Conservation (phyloP, 2,797 vertebrate species). For the Sus cebifrons region DNA sequence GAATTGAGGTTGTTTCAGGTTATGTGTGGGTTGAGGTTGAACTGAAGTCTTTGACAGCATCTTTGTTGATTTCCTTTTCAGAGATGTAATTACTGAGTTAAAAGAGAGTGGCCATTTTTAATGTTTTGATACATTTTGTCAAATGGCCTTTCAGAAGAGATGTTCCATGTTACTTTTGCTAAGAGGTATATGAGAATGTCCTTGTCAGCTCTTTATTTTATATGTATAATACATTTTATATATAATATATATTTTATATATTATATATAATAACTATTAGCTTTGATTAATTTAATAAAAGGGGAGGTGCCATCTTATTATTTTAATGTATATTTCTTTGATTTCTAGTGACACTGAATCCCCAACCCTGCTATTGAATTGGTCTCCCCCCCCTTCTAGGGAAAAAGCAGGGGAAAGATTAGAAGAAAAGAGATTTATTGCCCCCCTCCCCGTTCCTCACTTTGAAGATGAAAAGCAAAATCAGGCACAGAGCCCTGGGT, state of each 20-base stretch:
- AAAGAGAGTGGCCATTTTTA: neutral
- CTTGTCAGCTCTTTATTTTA: neutral
- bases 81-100: neutral
- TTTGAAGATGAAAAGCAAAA: slow-evolving; percentile 3
- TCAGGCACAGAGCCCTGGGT: neutral
- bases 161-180: neutral
- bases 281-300: neutral
- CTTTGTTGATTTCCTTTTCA: slow-evolving; percentile 12
- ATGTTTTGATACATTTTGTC: neutral
- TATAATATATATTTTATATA: too few relatives aligned
- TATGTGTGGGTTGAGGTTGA: neutral
- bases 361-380: neutral
- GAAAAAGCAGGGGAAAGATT: neutral
- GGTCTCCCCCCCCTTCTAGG: neutral
- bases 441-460: neutral
- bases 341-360: slow-evolving; percentile 5
- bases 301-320: neutral
- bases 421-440: neutral
- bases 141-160: neutral
- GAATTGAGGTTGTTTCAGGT: neutral
- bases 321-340: neutral
- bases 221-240: neutral
- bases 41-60: neutral
- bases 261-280: too few relatives aligned
- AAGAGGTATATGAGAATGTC: neutral